These are phyloP conservation scores for Lordiphosa clarofinis DNA, from an alignment of 1,140 invertebrate species.

Conservation along the genomic window DNA sequence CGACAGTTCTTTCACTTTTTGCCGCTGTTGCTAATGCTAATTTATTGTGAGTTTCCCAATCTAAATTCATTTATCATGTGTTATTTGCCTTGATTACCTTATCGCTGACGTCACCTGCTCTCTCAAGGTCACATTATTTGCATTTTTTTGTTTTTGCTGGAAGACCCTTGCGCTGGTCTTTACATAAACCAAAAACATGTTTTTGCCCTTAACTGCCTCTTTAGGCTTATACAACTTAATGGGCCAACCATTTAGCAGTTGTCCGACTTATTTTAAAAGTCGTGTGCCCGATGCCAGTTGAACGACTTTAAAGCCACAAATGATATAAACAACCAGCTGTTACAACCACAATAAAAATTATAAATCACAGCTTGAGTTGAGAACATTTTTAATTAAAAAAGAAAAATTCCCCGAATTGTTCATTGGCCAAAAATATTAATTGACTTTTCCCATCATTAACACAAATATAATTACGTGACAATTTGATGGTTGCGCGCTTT, in stretches of 20 bases:
- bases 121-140: conserved; percentile 14
- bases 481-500: conserved; percentile 58
- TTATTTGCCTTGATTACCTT: conserved; percentile 2
- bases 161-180: no score
- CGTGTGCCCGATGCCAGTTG: conserved; percentile 39
- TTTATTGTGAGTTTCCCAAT: no score
- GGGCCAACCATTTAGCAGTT: conserved; percentile 36
- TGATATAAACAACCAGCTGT: conserved; percentile 23
- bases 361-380: conserved; percentile 64
- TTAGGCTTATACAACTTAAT: conserved; percentile 49
- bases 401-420: conserved; percentile 38
- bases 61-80: no score
- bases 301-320: conserved; percentile 16
- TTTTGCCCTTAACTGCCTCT: conserved; percentile 42
- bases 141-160: conserved; percentile 14
- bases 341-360: conserved; percentile 63
- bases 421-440: conserved; percentile 65
- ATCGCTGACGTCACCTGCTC: not conserved
- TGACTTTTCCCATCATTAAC: conserved; percentile 74
- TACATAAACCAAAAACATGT: conserved; percentile 29
- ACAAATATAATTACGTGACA: conserved; percentile 78
- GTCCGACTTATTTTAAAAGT: conserved; percentile 26
- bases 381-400: conserved; percentile 62
- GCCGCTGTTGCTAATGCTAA: no score
- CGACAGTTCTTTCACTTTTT: no score